Base-by-base conservation (phyloP, 2,113 vertebrate species). In the Procapra przewalskii region DNA sequence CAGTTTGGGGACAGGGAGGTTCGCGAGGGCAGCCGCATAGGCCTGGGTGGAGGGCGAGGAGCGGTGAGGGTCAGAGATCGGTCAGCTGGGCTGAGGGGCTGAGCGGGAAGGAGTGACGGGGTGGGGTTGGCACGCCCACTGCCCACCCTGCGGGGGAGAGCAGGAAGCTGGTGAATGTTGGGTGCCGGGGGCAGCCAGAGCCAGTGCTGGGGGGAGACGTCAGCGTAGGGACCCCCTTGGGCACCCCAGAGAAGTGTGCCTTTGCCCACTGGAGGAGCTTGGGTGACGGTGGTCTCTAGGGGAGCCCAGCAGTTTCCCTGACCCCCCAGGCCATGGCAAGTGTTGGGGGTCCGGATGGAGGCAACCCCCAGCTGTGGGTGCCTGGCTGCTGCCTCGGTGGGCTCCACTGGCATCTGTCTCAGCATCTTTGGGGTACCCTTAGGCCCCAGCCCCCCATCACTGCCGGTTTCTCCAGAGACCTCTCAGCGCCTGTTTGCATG, bases 361-460 rank as follows among this genome's bases (percentile, higher is more conserved):
- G 36, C n/a, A 21, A 31, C 40, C 8, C n/a, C 45, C 45, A 25
- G 8, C 8, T 11, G 19, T 12, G 85, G 57, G 31, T 1, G 16
- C 80, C 50, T 1, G 2, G n/a, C n/a, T 7, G 52, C 52, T 36
- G 52, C 54, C 57, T n/a, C 0, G 3, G 21, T 17, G 4, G 6
- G 6, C 36, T 45, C n/a, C 10, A 0, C 9, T 14, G 43, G n/a
- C 0, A 0, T 57, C 0, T 3, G 52, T 40, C 27, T 57, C 17
- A 19, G 7, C 4, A 7, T 6, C 16, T 64, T 11, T 64, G 48
- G 48, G 8, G 19, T 12, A 3, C 40, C 3, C 25, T 40, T 14
- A 6, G 19, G n/a, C 57, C 92, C 13, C 43, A 4, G 57, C 5
- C 2, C 83, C 55, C 50, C 0, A 0, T 19, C 33, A 3, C 33